Percentiles rank a stretch among this genome's conserved stretches.
These are phyloP conservation scores for Chiroxiphia lanceolata DNA, from an alignment of 2,797 vertebrate species.

Conservation along the genomic window DNA sequence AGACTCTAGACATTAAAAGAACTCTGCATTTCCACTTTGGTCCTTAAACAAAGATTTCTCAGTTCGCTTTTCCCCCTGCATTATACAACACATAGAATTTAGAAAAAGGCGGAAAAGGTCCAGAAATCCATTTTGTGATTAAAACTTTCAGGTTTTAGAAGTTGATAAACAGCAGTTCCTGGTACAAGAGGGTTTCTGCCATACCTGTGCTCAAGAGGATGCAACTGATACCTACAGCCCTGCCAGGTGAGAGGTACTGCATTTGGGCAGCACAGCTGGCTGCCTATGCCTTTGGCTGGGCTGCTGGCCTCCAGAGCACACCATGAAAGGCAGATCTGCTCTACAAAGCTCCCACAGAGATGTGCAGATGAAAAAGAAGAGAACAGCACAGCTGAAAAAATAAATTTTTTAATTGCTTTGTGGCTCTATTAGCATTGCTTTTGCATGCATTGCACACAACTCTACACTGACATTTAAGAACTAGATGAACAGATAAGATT, in stretches of 20 bases:
- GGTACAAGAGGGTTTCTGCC: background rate
- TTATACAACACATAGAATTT: background rate
- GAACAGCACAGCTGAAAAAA: background rate
- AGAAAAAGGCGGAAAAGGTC: background rate
- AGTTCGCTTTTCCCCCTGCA: fast-evolving
- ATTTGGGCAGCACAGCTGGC: background rate
- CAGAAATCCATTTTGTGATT: background rate
- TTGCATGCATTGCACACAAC: background rate
- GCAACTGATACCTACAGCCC: background rate
- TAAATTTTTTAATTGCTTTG: background rate
- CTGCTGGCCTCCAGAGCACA: background rate
- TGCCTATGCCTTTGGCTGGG: background rate
- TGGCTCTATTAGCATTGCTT: background rate
- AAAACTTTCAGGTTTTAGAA: background rate
- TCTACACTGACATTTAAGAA: background rate
- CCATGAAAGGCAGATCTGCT: background rate
- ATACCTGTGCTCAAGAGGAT: background rate
- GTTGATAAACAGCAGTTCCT: background rate
- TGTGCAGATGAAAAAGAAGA: background rate
- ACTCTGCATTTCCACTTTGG: background rate
- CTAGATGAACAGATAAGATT: background rate
- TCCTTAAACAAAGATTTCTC: background rate
- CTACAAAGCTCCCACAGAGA: constrained; percentile 10
- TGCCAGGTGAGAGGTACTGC: background rate
- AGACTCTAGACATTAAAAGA: background rate